These are phyloP conservation scores for Chrysotoxum bicinctum DNA, from an alignment of 2,888 invertebrate genomes.

Conservation along the genomic window DNA sequence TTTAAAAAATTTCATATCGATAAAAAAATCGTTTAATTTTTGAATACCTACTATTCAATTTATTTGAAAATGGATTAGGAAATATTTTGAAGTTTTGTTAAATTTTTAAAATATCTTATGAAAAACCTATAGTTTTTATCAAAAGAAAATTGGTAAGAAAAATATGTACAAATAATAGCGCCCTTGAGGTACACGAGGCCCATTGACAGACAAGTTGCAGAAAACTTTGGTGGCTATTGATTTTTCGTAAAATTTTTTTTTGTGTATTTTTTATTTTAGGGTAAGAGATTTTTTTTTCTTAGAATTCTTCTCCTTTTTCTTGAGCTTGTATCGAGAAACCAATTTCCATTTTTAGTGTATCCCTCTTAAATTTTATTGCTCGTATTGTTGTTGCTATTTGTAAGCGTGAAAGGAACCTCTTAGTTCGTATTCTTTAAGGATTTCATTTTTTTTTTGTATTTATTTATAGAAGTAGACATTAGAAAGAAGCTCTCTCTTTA, in stretches of 20 bases:
- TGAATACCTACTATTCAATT: too few species aligned
- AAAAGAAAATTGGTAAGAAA: too few species aligned
- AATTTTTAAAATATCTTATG: too few species aligned
- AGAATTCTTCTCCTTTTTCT: slow-evolving; percentile 12
- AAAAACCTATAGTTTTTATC: too few species aligned
- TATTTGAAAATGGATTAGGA: too few species aligned
- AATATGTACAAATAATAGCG: too few species aligned
- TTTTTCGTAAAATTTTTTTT: slow-evolving; percentile 50
- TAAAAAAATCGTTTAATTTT: too few species aligned
- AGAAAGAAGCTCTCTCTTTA: slow-evolving; percentile 10
- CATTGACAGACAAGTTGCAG: too few species aligned
- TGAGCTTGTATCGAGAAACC: slow-evolving; percentile 68
- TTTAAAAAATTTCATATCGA: too few species aligned
- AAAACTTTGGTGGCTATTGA: slow-evolving; percentile 61
- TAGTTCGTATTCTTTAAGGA: slow-evolving; percentile 32
- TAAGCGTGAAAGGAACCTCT: slow-evolving; percentile 52
- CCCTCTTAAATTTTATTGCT: slow-evolving; percentile 73
- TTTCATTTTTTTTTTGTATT: slow-evolving; percentile 19
- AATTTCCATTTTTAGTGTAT: slow-evolving; percentile 72
- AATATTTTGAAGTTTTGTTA: too few species aligned
- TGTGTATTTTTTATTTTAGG: slow-evolving; percentile 32
- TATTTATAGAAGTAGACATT: slow-evolving; percentile 42
- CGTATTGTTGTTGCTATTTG: slow-evolving; percentile 72
- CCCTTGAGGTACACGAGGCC: background rate
- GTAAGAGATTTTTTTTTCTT: slow-evolving; percentile 45